Conservation (phyloP, 2,113 vertebrate species). For the Lamprologus speciosus region DNA sequence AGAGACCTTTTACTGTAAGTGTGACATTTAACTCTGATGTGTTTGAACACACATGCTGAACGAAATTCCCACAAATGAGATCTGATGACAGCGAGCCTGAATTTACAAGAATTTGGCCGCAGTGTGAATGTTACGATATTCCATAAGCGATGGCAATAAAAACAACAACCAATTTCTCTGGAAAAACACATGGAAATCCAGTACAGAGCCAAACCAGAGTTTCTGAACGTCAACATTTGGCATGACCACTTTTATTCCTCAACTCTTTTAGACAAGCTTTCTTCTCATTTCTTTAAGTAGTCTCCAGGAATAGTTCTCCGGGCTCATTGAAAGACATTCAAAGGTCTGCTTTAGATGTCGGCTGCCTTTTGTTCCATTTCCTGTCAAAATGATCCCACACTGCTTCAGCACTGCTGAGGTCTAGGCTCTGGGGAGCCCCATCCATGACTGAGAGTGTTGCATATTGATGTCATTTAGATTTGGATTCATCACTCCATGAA, state of each 20-base stretch:
- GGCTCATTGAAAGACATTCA: background rate
- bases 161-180: background rate
- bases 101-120: background rate
- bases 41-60: background rate
- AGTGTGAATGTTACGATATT: background rate
- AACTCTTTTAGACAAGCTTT: background rate
- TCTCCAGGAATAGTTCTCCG: background rate
- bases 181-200: background rate
- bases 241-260: background rate
- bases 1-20: conserved; percentile 34
- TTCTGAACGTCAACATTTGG: background rate
- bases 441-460: background rate
- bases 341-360: background rate
- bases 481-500: background rate
- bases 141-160: background rate
- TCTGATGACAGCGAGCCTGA: background rate
- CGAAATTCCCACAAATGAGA: background rate
- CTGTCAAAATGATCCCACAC: background rate
- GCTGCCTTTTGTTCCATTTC: background rate
- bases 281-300: background rate
- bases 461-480: background rate
- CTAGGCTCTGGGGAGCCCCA: background rate
- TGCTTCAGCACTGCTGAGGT: background rate
- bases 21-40: conserved; percentile 26
- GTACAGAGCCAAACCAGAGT: background rate